phyloP scores from a whole-genome alignment of 2,888 invertebrate genomes.

The Dastarcus helophoroides region DNA sequence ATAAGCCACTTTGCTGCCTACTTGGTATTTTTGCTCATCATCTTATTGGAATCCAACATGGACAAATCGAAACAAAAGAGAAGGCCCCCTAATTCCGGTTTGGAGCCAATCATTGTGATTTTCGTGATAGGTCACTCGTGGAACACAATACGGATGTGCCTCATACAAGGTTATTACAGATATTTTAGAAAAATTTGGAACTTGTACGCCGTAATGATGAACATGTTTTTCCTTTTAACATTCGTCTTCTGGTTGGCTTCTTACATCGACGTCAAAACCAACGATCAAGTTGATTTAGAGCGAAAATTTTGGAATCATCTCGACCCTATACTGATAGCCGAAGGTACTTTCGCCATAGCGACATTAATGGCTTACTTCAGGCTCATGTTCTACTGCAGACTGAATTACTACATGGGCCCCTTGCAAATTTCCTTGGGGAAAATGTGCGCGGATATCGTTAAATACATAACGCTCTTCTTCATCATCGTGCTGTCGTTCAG shows the following conservation, averaged over 20 bases:
- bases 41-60: slow-evolving; percentile 49
- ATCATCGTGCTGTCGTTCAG: slow-evolving; percentile 50
- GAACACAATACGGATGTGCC: slow-evolving; percentile 44
- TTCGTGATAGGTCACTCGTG: slow-evolving; percentile 47
- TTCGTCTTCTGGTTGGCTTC: slow-evolving; percentile 53
- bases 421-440: slow-evolving; percentile 54
- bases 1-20: slow-evolving; percentile 57
- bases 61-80: slow-evolving; percentile 46
- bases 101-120: slow-evolving; percentile 33
- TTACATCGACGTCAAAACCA: slow-evolving; percentile 39
- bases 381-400: slow-evolving; percentile 50
- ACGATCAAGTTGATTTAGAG: slow-evolving; percentile 41
- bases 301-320: slow-evolving; percentile 54
- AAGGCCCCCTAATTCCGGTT: slow-evolving; percentile 48
- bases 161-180: slow-evolving; percentile 44
- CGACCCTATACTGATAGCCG: slow-evolving; percentile 53
- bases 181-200: slow-evolving; percentile 51
- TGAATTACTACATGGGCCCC: slow-evolving; percentile 54
- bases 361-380: slow-evolving; percentile 55
- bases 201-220: slow-evolving; percentile 50
- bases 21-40: slow-evolving; percentile 50
- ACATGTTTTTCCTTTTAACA: slow-evolving; percentile 46
- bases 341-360: slow-evolving; percentile 54
- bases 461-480: slow-evolving; percentile 49
- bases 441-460: slow-evolving; percentile 54